Conservation (phyloP, 2,113 vertebrate genomes). For the Psettodes erumei region DNA sequence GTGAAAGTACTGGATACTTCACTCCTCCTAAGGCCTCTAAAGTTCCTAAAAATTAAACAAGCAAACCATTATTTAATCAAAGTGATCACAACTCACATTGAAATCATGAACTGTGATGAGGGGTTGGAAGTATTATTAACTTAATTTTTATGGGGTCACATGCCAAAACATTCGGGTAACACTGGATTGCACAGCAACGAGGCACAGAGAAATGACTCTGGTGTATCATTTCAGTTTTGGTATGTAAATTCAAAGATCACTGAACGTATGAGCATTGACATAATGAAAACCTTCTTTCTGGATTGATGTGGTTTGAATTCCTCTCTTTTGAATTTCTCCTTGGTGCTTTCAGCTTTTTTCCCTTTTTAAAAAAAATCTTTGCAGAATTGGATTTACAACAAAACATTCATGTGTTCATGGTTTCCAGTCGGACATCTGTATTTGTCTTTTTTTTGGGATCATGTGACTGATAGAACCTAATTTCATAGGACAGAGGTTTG, state of each 20-base stretch:
- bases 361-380: neutral
- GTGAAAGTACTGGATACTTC: neutral
- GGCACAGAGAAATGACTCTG: neutral
- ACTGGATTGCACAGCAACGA: neutral
- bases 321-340: neutral
- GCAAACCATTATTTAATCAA: neutral
- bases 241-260: neutral
- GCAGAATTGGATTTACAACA: neutral
- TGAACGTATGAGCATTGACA: neutral
- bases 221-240: neutral
- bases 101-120: neutral
- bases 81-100: neutral
- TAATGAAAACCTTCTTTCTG: neutral
- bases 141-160: neutral
- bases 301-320: neutral
- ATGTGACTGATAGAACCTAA: neutral
- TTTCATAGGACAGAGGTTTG: neutral
- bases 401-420: neutral
- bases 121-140: neutral
- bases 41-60: neutral
- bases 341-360: neutral
- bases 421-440: neutral
- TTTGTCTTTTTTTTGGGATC: neutral
- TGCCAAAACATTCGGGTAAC: neutral
- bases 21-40: neutral